Conservation (phyloP, 2,888 invertebrate species). For the Silvanus unidentatus region DNA sequence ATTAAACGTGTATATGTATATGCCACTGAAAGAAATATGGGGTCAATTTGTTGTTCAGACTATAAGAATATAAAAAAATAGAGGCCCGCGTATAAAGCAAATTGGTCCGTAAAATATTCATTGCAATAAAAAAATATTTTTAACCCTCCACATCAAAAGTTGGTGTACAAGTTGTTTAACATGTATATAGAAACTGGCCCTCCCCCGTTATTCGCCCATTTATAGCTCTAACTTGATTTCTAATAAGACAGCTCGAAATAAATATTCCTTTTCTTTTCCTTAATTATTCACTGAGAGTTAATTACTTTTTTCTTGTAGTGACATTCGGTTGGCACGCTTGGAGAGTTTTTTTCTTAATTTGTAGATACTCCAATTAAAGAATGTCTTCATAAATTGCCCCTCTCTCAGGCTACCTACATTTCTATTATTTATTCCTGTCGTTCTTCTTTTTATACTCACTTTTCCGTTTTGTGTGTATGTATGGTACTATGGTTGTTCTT, state of each 20-base stretch:
- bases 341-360: constrained; percentile 34
- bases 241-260: constrained; percentile 24
- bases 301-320: constrained; percentile 37
- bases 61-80: too few species aligned
- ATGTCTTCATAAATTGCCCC: constrained; percentile 34
- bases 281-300: constrained; percentile 36
- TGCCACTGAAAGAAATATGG: too few species aligned
- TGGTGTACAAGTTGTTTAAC: too few species aligned
- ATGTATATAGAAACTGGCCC: too few species aligned
- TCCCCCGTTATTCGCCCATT: too few species aligned
- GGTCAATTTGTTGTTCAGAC: too few species aligned
- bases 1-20: too few species aligned
- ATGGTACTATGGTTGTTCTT: not conserved
- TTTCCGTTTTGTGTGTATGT: not conserved
- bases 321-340: constrained; percentile 29
- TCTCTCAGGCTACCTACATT: constrained; percentile 17
- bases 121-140: too few species aligned
- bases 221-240: constrained; percentile 20
- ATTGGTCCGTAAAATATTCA: too few species aligned
- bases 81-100: too few species aligned
- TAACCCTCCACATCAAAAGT: too few species aligned
- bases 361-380: constrained; percentile 36
- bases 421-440: constrained; percentile 28
- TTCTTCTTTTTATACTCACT: constrained; percentile 18
- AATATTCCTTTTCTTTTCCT: constrained; percentile 27